A percentile compares a stretch with the other conserved stretches of the same genome.
Conservation (phyloP, 2,113 vertebrate genomes). For the Callipepla californica region DNA sequence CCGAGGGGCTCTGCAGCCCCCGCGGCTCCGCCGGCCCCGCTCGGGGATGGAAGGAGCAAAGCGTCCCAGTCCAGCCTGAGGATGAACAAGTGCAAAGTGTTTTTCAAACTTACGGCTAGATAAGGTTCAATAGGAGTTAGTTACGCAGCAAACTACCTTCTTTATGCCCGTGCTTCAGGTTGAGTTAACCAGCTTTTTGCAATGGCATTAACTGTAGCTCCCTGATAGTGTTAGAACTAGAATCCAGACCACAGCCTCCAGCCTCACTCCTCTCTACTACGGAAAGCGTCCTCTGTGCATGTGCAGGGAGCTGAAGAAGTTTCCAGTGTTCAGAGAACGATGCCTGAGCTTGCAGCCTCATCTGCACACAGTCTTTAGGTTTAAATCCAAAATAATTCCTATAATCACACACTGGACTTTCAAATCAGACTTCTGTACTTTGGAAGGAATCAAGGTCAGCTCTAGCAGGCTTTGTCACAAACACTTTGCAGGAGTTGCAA, state of each 20-base stretch:
- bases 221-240: not conserved
- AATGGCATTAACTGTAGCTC: not conserved
- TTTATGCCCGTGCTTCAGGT: not conserved
- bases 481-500: rapidly evolving
- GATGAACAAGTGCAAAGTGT: not conserved
- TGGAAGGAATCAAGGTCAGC: not conserved
- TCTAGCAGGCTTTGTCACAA: not conserved
- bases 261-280: not conserved
- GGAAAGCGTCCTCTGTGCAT: not conserved
- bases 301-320: not conserved
- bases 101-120: not conserved
- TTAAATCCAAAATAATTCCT: not conserved
- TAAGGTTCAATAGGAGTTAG: not conserved
- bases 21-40: not conserved
- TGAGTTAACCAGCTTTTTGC: not conserved
- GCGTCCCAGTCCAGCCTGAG: not conserved
- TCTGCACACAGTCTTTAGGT: not conserved
- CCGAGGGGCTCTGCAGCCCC: not conserved
- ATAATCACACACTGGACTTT: not conserved
- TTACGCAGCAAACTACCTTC: not conserved
- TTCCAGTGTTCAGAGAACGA: not conserved
- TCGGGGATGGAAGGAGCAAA: rapidly evolving
- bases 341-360: not conserved
- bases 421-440: not conserved
- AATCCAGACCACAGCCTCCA: not conserved